A percentile compares a stretch with the other conserved stretches of the same genome.
Evolutionary conservation across 1,140 invertebrate species (phyloP).

Genomic region (Drosophila miranda): DNA sequence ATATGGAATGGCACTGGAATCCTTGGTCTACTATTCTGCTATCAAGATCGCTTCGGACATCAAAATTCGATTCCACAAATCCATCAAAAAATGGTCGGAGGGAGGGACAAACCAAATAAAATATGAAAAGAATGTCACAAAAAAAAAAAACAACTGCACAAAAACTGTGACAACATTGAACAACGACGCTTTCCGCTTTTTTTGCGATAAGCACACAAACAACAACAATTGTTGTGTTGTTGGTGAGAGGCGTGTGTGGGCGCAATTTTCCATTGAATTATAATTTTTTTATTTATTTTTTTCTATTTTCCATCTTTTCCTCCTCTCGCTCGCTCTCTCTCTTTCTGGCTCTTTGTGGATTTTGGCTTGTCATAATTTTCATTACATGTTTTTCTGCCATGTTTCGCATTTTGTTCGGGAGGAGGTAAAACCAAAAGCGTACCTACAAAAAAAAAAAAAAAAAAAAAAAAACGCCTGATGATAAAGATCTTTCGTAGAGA

Average conservation of each 20-base stretch:
- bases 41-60: slow-evolving; percentile 32
- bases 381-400: slow-evolving; percentile 76
- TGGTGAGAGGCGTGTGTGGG: slow-evolving; percentile 64
- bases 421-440: slow-evolving; percentile 49
- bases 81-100: slow-evolving; percentile 15
- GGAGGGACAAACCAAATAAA: slow-evolving; percentile 21
- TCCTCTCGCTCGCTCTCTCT: slow-evolving; percentile 14
- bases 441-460: slow-evolving; percentile 37
- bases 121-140: slow-evolving; percentile 39
- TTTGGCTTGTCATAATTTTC: slow-evolving; percentile 79
- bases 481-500: slow-evolving; percentile 71
- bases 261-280: slow-evolving; percentile 82
- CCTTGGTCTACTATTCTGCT: too few relatives aligned
- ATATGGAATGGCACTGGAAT: too few relatives aligned
- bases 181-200: slow-evolving; percentile 69
- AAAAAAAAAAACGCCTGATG: slow-evolving; percentile 44
- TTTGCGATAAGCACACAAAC: slow-evolving; percentile 55
- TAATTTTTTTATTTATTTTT: slow-evolving; percentile 52
- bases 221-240: slow-evolving; percentile 52
- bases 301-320: slow-evolving; percentile 33
- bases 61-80: slow-evolving; percentile 9
- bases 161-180: slow-evolving; percentile 40
- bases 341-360: slow-evolving; percentile 33
- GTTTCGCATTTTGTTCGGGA: slow-evolving; percentile 48
- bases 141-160: slow-evolving; percentile 24